Base-by-base conservation (phyloP, 2,113 vertebrate genomes). In the Tiliqua scincoides region DNA sequence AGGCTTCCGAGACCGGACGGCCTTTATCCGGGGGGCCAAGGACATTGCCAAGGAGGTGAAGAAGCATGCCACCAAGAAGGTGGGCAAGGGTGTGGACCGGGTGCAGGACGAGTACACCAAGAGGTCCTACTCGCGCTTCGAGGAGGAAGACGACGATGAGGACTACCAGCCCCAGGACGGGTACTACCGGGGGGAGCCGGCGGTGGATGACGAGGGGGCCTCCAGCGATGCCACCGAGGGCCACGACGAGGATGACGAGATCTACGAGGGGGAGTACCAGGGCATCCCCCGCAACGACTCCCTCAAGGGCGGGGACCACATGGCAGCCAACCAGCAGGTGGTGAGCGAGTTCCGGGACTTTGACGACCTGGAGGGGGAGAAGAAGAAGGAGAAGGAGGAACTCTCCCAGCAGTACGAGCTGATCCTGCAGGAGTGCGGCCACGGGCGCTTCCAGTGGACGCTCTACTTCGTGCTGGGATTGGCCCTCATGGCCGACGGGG, bases 41-140 rank as follows among this genome's bases (percentile, higher is more conserved):
- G 98, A 99, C 97, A 99, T 99, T 0, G 99, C 99, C 91, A 99
- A 99, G 92, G 99, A 99, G 83, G 98, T 99, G 93, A 98, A 99
- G 94, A 97, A 97, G 80, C 99, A 99, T 0, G 98, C 99, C 0
- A 95, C 98, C 89, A 99, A 98, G 95, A 99, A 99, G 91, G 96
- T 99, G 78, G 98, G 97, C 52, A 97, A 97, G 20, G 96, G 98
- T 32, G 88, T 98, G 92, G 98, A 99, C 95, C 96, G 97, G 25
- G 37, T 99, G 95, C 92, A 97, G 35, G 99, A 99, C 0, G 98
- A 99, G 85, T 99, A 99, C 96, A 98, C 97, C 74, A 98, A 97
- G 68, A 97, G 98, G 70, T 98, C 98, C 68, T 99, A 99, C 79
- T 95, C 97, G 4, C 98, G 98, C 83, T 99, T 99, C 0, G 97